phyloP scores from a whole-genome alignment of 2,113 vertebrate species.

The Callopanchax toddi region DNA sequence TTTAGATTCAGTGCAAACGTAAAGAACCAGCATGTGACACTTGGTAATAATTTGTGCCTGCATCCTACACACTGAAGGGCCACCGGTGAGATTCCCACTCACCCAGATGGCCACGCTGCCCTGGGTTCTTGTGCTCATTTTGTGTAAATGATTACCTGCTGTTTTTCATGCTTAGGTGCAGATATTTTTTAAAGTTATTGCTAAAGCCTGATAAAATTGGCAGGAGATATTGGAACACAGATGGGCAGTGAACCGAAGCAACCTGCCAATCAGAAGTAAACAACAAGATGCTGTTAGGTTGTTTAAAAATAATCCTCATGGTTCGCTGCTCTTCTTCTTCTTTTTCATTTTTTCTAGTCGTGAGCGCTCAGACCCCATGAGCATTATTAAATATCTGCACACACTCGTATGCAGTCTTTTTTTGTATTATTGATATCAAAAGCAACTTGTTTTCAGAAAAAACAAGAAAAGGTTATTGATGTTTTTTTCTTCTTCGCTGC shows the following conservation, averaged over 20 bases:
- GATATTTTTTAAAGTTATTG: slow-evolving; percentile 20
- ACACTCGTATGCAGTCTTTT: not conserved
- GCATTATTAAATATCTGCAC: not conserved
- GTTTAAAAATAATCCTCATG: not conserved
- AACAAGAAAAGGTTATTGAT: not conserved
- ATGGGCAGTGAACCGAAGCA: slow-evolving; percentile 16
- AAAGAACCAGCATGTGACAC: slow-evolving; percentile 35
- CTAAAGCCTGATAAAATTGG: slow-evolving; percentile 7
- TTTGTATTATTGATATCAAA: not conserved
- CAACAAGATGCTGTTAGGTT: slow-evolving; percentile 6
- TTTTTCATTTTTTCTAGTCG: slow-evolving; percentile 5
- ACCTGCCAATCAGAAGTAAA: slow-evolving; percentile 25
- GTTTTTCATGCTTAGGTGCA: not conserved
- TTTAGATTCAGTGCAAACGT: slow-evolving; percentile 18
- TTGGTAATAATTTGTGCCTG: slow-evolving; percentile 1
- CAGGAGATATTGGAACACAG: slow-evolving; percentile 1
- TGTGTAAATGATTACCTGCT: slow-evolving; percentile 13
- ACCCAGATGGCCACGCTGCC: slow-evolving; percentile 44
- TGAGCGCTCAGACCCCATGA: not conserved
- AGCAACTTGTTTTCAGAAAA: not conserved
- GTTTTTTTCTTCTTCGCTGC: not conserved
- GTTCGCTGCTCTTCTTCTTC: not conserved
- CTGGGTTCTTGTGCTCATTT: slow-evolving; percentile 19
- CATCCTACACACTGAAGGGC: slow-evolving; percentile 15
- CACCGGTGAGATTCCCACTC: slow-evolving; percentile 11